phyloP scores from a whole-genome alignment of 2,113 vertebrate species.

The Alligator mississippiensis region DNA sequence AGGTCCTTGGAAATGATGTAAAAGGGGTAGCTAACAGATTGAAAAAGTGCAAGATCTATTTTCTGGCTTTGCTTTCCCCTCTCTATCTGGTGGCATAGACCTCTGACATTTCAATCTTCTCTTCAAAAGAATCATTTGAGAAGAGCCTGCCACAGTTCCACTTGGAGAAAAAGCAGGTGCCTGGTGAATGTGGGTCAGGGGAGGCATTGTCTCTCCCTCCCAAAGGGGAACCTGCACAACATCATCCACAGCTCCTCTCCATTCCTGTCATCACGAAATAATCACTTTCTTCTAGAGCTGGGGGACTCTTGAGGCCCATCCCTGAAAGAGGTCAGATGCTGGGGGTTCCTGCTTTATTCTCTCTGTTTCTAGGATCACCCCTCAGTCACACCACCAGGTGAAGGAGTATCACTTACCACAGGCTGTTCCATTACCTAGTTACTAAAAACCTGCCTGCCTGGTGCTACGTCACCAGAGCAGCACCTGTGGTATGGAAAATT shows the following conservation, averaged over 20 bases:
- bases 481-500: too few relatives aligned
- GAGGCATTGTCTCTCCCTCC: too few relatives aligned
- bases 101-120: too few relatives aligned
- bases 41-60: too few relatives aligned
- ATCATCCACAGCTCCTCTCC: not conserved
- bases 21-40: too few relatives aligned
- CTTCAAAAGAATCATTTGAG: not conserved
- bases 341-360: not conserved
- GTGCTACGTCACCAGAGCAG: too few relatives aligned
- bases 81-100: too few relatives aligned
- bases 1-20: too few relatives aligned
- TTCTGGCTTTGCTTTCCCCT: too few relatives aligned
- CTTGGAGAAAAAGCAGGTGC: not conserved
- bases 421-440: not conserved
- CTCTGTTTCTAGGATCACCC: not conserved
- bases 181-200: not conserved
- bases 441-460: too few relatives aligned
- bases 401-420: not conserved
- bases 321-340: not conserved
- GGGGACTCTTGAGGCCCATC: not conserved
- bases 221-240: not conserved
- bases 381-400: not conserved
- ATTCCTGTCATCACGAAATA: too few relatives aligned
- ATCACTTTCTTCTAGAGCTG: too few relatives aligned
- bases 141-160: not conserved